Conservation (phyloP, 2,113 vertebrate genomes). For the Vicugna pacos region DNA sequence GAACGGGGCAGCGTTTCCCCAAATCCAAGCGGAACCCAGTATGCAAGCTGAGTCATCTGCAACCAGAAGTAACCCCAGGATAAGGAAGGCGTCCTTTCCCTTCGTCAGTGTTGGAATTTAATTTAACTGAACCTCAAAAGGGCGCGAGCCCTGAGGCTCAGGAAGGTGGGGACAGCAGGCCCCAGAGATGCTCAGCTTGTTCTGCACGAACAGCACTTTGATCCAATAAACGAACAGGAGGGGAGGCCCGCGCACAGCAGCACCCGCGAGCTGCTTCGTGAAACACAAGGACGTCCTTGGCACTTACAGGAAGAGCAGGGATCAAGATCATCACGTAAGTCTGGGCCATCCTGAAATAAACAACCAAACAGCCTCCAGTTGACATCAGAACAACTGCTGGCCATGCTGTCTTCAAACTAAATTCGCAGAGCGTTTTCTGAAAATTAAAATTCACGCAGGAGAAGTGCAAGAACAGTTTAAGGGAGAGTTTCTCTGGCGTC, state of each 20-base stretch:
- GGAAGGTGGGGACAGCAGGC: background rate
- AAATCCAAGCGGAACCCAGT: background rate
- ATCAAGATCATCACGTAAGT: slow-evolving; percentile 92
- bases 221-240: background rate
- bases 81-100: background rate
- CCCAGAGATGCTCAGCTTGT: background rate
- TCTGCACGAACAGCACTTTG: background rate
- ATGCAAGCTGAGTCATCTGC: background rate
- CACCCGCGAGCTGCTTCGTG: background rate
- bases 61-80: background rate
- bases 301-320: slow-evolving; percentile 95
- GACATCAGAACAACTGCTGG: background rate
- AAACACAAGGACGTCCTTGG: background rate
- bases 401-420: background rate
- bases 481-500: background rate
- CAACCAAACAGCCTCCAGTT: slow-evolving; percentile 2
- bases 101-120: background rate
- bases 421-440: background rate
- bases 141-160: background rate
- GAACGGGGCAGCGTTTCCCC: accelerated
- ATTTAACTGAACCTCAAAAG: background rate
- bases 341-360: slow-evolving; percentile 91
- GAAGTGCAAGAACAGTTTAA: background rate
- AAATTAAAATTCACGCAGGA: background rate
- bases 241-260: accelerated